Conservation (phyloP, 2,113 vertebrate genomes). For the Pelobates fuscus region DNA sequence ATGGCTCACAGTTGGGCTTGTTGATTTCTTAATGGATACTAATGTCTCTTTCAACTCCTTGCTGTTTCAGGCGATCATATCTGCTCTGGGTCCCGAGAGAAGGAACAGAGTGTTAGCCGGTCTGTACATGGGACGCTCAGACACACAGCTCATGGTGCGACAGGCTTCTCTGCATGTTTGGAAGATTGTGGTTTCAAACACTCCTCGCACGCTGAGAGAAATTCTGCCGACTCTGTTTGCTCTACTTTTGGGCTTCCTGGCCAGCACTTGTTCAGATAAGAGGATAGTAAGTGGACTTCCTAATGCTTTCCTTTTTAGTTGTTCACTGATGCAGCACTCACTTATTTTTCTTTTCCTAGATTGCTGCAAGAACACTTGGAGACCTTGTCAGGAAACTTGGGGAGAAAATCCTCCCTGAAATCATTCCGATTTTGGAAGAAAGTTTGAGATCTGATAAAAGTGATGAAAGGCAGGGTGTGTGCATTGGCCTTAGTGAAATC, state of each 20-base stretch:
- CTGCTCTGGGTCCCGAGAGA: constrained; percentile 86
- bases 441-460: constrained; percentile 92
- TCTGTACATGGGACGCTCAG: constrained; percentile 97
- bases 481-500: constrained; percentile 95
- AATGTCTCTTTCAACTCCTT: no score
- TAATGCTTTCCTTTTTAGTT: background rate
- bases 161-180: constrained; percentile 96
- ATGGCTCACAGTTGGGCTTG: no score
- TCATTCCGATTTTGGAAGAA: constrained; percentile 96
- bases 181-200: constrained; percentile 98
- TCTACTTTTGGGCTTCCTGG: constrained; percentile 92
- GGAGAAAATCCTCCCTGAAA: constrained; percentile 97
- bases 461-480: constrained; percentile 95
- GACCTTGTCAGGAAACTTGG: constrained; percentile 97
- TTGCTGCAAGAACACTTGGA: constrained; percentile 91
- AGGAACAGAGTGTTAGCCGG: constrained; percentile 94
- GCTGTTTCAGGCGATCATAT: constrained; percentile 90
- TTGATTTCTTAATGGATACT: no score
- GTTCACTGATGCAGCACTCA: background rate
- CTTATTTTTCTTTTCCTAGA: constrained; percentile 64
- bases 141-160: constrained; percentile 93
- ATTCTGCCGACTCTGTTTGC: constrained; percentile 94
- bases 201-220: constrained; percentile 91
- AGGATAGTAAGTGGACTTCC: constrained; percentile 77
- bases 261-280: constrained; percentile 95